A percentile compares a stretch with the other conserved stretches of the same genome.
Evolutionary conservation across 2,797 vertebrate species (phyloP).

Genomic region (Trichosurus vulpecula): DNA sequence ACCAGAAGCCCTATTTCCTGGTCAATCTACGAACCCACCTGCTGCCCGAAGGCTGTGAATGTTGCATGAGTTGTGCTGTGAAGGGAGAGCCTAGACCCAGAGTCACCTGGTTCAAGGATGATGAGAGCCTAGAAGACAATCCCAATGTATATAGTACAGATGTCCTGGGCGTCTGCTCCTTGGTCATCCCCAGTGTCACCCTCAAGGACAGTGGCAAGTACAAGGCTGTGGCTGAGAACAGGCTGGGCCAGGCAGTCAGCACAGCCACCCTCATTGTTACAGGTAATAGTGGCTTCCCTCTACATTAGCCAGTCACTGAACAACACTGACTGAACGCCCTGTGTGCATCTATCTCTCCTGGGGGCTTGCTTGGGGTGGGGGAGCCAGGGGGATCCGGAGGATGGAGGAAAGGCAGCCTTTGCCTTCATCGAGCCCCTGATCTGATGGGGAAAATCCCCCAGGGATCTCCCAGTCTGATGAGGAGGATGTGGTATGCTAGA

Average conservation of each 20-base stretch:
- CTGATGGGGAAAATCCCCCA: rapidly evolving
- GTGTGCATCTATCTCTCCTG: background rate
- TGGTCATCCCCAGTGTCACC: slow-evolving; percentile 86
- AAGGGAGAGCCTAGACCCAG: slow-evolving; percentile 88
- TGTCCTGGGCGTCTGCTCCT: slow-evolving; percentile 90
- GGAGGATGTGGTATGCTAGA: background rate
- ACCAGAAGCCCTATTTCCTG: slow-evolving; percentile 87
- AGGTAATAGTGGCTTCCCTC: slow-evolving; percentile 81
- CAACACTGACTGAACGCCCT: background rate
- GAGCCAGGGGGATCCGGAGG: background rate
- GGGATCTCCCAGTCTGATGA: background rate
- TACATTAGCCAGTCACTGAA: background rate
- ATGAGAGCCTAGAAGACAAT: slow-evolving; percentile 86
- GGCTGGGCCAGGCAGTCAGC: slow-evolving; percentile 85
- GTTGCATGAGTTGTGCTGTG: slow-evolving; percentile 93
- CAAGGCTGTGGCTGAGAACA: slow-evolving; percentile 86
- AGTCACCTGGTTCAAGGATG: slow-evolving; percentile 90
- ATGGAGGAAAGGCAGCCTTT: background rate
- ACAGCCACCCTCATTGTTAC: slow-evolving; percentile 87
- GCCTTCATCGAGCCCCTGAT: background rate
- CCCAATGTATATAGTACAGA: slow-evolving; percentile 88
- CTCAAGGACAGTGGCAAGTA: slow-evolving; percentile 88
- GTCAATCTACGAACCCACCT: slow-evolving; percentile 89
- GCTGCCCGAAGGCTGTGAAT: slow-evolving; percentile 89
- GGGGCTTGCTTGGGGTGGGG: background rate